phyloP scores from a whole-genome alignment of 92 coral and sea anemone genomes.

The Porites cylindrica region DNA sequence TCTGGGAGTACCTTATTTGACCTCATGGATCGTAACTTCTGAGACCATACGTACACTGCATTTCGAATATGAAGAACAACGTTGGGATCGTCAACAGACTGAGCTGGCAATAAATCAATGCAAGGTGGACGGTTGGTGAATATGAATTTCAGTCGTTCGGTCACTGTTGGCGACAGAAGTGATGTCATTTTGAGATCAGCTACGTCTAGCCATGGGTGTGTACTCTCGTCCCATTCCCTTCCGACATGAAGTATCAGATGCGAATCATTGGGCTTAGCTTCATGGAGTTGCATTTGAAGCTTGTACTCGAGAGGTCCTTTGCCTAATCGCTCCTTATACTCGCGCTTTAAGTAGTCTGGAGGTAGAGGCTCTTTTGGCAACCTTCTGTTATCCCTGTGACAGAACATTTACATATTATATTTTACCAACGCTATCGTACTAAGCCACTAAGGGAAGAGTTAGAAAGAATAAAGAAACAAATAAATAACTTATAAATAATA shows the following conservation, averaged over 20 bases:
- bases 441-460: too few species aligned
- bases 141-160: slow-evolving; percentile 68
- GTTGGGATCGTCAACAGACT: slow-evolving; percentile 80
- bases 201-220: slow-evolving; percentile 92
- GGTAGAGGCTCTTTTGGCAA: slow-evolving; percentile 68
- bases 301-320: slow-evolving; percentile 74
- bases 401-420: neutral
- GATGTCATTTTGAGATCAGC: slow-evolving; percentile 87
- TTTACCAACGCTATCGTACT: too few species aligned
- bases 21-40: slow-evolving; percentile 49
- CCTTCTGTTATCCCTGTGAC: slow-evolving; percentile 5
- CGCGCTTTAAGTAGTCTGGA: slow-evolving; percentile 65
- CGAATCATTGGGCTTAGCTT: slow-evolving; percentile 63
- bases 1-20: slow-evolving; percentile 30
- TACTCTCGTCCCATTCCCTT: slow-evolving; percentile 79
- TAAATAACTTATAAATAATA: too few species aligned
- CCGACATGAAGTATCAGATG: slow-evolving; percentile 72
- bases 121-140: slow-evolving; percentile 66
- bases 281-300: slow-evolving; percentile 84
- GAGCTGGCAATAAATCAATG: slow-evolving; percentile 67
- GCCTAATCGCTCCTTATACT: slow-evolving; percentile 63
- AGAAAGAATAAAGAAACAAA: too few species aligned
- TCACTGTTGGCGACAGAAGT: slow-evolving; percentile 70
- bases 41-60: slow-evolving; percentile 64
- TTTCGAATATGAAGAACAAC: slow-evolving; percentile 61